Percentiles rank a stretch among this genome's conserved stretches.
Conservation (phyloP, 2,888 invertebrate species). For the Pycnomerus fuliginosus region DNA sequence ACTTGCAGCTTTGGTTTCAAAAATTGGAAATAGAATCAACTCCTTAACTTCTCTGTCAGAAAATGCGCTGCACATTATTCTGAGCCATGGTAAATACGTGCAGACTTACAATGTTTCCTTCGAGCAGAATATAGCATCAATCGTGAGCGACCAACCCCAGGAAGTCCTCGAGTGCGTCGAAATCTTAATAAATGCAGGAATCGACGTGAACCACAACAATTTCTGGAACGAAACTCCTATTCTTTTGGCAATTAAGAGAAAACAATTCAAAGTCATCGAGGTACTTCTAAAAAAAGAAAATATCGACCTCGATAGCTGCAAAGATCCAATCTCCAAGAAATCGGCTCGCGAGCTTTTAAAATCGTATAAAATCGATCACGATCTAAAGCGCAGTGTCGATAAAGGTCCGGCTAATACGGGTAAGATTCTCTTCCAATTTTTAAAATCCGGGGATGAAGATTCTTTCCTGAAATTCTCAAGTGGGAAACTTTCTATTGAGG, state of each 20-base stretch:
- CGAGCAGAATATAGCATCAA: slow-evolving; percentile 25
- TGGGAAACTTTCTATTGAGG: slow-evolving; percentile 27
- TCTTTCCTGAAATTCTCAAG: slow-evolving; percentile 29
- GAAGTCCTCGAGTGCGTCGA: slow-evolving; percentile 28
- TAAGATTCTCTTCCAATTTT: slow-evolving; percentile 28
- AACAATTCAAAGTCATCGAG: slow-evolving; percentile 23
- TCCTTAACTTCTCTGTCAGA: slow-evolving; percentile 32
- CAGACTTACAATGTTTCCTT: slow-evolving; percentile 26
- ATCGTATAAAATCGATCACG: slow-evolving; percentile 30
- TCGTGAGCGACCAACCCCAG: slow-evolving; percentile 27
- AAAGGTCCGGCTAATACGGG: slow-evolving; percentile 1
- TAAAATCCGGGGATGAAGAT: slow-evolving; percentile 33
- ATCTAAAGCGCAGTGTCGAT: slow-evolving; percentile 3
- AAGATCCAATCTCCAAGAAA: slow-evolving; percentile 20
- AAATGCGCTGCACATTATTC: slow-evolving; percentile 35
- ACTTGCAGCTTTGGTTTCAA: slow-evolving; percentile 21
- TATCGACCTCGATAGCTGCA: slow-evolving; percentile 31
- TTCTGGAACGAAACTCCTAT: slow-evolving; percentile 37
- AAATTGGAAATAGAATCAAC: slow-evolving; percentile 21
- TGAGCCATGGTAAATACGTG: slow-evolving; percentile 28
- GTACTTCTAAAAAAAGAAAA: slow-evolving; percentile 20
- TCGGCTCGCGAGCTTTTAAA: slow-evolving; percentile 26
- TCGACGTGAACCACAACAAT: slow-evolving; percentile 36
- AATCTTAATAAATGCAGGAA: slow-evolving; percentile 28
- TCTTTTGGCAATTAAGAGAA: slow-evolving; percentile 31